Evolutionary conservation across 1,140 invertebrate genomes (phyloP).

Genomic region (Drosophila nigrodunni): DNA sequence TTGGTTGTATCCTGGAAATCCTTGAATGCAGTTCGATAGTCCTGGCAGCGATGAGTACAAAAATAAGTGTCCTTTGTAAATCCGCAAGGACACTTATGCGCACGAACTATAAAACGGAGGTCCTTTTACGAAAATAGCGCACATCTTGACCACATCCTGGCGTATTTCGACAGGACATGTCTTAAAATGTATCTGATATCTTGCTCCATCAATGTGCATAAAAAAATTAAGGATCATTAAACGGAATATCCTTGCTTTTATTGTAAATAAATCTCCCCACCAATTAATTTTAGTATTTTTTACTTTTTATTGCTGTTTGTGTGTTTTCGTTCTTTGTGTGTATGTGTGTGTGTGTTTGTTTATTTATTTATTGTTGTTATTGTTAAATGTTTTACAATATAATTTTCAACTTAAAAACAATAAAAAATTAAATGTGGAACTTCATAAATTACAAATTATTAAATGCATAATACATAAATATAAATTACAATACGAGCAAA

Average conservation of each 20-base stretch:
- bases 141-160: neutral
- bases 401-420: slow-evolving; percentile 70
- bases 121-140: neutral
- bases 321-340: slow-evolving; percentile 54
- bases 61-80: too few species aligned
- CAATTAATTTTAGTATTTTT: slow-evolving; percentile 41
- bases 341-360: slow-evolving; percentile 32
- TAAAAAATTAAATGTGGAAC: slow-evolving; percentile 57
- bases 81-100: too few species aligned
- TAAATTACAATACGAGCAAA: slow-evolving; percentile 52
- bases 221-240: too few species aligned
- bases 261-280: too few species aligned
- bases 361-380: slow-evolving; percentile 48
- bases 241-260: too few species aligned
- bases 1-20: too few species aligned
- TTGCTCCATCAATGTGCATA: neutral
- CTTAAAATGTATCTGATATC: neutral
- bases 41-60: too few species aligned
- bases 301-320: slow-evolving; percentile 57
- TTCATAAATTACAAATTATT: slow-evolving; percentile 70
- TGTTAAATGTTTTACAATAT: slow-evolving; percentile 50
- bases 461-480: slow-evolving; percentile 70
- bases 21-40: too few species aligned
- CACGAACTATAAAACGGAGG: neutral
- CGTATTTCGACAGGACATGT: neutral